These are phyloP conservation scores for Hyposoter didymator DNA, from an alignment of 2,888 invertebrate genomes.

Conservation along the genomic window DNA sequence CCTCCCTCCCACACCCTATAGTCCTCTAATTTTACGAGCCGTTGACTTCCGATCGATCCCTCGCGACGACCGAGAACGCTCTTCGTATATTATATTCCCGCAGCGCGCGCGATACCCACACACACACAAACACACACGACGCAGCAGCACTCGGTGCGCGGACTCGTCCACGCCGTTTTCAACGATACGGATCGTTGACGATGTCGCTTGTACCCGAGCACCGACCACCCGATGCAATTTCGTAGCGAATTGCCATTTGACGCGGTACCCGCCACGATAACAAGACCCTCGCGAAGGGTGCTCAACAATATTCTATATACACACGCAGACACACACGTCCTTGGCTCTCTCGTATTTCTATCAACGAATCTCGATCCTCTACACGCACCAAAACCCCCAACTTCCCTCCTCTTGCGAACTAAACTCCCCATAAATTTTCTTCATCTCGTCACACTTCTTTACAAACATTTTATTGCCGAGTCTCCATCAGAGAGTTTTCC, in stretches of 20 bases:
- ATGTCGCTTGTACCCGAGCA: slow-evolving; percentile 60
- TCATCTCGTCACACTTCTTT: neutral
- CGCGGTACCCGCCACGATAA: slow-evolving; percentile 72
- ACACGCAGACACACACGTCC: neutral
- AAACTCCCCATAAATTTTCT: slow-evolving; percentile 27
- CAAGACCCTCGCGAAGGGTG: slow-evolving; percentile 67
- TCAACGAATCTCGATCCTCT: too few species aligned
- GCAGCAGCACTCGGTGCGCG: neutral
- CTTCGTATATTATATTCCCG: slow-evolving; percentile 36
- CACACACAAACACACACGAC: neutral
- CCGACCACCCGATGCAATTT: slow-evolving; percentile 68
- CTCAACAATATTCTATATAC: slow-evolving; percentile 24
- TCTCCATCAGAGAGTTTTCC: neutral
- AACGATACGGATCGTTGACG: slow-evolving; percentile 73
- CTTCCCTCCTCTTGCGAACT: neutral
- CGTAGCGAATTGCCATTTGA: slow-evolving; percentile 73
- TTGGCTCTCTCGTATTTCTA: neutral
- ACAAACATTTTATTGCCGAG: neutral
- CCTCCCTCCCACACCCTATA: slow-evolving; percentile 71
- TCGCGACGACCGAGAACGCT: slow-evolving; percentile 54
- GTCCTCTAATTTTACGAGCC: slow-evolving; percentile 83
- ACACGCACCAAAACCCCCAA: neutral
- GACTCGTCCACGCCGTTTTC: slow-evolving; percentile 65
- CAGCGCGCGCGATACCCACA: slow-evolving; percentile 10
- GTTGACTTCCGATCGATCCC: slow-evolving; percentile 82